Percentiles rank a stretch among this genome's conserved stretches.
These are phyloP conservation scores for Chrysotoxum bicinctum DNA, from an alignment of 2,888 invertebrate species.

Conservation along the genomic window DNA sequence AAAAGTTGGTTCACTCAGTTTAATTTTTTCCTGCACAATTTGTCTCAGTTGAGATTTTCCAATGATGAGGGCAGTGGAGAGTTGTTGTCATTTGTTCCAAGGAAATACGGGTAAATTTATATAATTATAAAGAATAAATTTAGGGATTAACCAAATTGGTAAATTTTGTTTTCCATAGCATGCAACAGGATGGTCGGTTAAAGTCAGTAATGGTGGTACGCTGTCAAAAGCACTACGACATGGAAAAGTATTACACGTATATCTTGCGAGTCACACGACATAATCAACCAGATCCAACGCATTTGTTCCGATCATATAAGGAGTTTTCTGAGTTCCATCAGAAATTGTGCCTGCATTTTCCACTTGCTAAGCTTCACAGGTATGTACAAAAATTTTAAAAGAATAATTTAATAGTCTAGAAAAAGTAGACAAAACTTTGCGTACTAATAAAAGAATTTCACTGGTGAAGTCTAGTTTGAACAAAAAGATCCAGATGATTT, in stretches of 20 bases:
- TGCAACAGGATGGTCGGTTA: conserved; percentile 94
- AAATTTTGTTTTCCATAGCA: conserved; percentile 82
- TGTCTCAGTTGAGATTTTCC: conserved; percentile 95
- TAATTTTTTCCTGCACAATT: conserved; percentile 98
- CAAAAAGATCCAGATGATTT: too few relatives aligned
- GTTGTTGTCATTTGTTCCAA: conserved; percentile 95
- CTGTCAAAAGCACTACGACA: conserved; percentile 97
- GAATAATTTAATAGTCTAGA: neutral
- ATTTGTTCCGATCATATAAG: conserved; percentile 96
- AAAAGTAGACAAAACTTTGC: too few relatives aligned
- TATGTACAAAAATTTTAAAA: conserved; percentile 80
- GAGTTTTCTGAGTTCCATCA: conserved; percentile 98
- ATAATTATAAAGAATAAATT: conserved; percentile 64
- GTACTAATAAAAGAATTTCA: too few relatives aligned
- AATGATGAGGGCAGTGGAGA: conserved; percentile 92
- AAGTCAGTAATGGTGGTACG: conserved; percentile 92
- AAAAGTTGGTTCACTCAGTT: conserved; percentile 97
- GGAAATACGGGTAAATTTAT: conserved; percentile 96
- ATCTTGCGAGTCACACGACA: conserved; percentile 92
- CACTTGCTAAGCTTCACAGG: conserved; percentile 95
- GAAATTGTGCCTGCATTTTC: conserved; percentile 95
- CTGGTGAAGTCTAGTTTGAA: too few relatives aligned
- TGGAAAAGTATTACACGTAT: conserved; percentile 98
- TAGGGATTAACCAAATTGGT: neutral
- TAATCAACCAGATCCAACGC: conserved; percentile 92